phyloP scores from a whole-genome alignment of 2,888 invertebrate species.

The Polydesmus complanatus region DNA sequence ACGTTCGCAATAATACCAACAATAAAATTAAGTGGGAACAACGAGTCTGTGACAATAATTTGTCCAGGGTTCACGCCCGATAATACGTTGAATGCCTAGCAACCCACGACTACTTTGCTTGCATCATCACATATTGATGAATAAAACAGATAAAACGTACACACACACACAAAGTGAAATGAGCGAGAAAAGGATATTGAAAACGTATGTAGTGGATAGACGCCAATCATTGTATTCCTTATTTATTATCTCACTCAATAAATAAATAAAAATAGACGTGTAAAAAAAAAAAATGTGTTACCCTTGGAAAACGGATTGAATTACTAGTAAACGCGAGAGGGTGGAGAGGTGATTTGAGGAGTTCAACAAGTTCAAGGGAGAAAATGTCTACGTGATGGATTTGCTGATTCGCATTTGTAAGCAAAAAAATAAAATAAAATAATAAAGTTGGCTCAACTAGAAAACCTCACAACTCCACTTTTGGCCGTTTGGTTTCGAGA shows the following conservation, averaged over 20 bases:
- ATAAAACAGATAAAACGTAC: neutral
- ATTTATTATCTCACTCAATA: neutral
- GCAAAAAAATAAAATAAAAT: neutral
- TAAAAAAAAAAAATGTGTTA: neutral
- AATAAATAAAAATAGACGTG: too few relatives aligned
- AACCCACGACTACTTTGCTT: neutral
- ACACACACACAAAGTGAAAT: too few relatives aligned
- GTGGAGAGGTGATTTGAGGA: neutral
- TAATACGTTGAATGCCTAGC: neutral
- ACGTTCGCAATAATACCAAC: too few relatives aligned
- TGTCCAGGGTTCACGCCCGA: neutral
- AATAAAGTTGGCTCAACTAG: neutral
- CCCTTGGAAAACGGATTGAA: neutral
- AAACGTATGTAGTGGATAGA: too few relatives aligned
- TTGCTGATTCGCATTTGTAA: neutral
- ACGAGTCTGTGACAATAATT: too few relatives aligned
- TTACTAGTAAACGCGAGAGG: neutral
- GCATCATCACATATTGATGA: neutral
- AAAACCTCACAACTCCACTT: too few relatives aligned
- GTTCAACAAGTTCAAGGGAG: neutral
- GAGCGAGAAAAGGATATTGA: too few relatives aligned
- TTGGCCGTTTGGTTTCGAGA: too few relatives aligned
- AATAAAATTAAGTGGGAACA: too few relatives aligned
- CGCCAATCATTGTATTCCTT: too few relatives aligned
- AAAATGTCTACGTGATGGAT: neutral